Conservation (phyloP, 2,797 vertebrate species). For the Geotrypetes seraphini region DNA sequence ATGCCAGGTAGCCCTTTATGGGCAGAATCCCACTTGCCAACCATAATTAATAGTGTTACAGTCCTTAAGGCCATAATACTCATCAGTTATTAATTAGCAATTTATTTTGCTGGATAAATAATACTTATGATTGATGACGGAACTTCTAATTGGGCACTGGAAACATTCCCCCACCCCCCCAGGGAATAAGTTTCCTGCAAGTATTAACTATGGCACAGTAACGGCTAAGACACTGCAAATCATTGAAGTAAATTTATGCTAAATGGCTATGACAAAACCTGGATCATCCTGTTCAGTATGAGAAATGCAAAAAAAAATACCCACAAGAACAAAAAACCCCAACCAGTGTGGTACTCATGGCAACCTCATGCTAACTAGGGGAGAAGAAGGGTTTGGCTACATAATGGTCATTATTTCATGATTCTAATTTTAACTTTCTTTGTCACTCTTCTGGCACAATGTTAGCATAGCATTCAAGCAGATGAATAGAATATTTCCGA, state of each 20-base stretch:
- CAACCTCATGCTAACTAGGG: constrained; percentile 5
- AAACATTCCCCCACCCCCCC: constrained; percentile 74
- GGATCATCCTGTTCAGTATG: constrained; percentile 24
- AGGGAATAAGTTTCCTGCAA: constrained; percentile 72
- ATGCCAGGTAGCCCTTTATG: constrained; percentile 65
- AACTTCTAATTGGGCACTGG: constrained; percentile 96
- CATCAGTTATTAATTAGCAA: constrained; percentile 99
- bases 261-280: constrained; percentile 40
- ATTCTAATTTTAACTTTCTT: constrained; percentile 3
- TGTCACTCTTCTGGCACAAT: too few species aligned
- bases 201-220: constrained; percentile 73
- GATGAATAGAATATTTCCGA: too few species aligned
- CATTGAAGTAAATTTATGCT: constrained; percentile 39
- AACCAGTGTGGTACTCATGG: constrained; percentile 1
- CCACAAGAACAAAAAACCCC: too few species aligned
- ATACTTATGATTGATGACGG: constrained; percentile 98
- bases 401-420: constrained; percentile 4
- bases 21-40: constrained; percentile 76
- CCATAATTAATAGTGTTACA: constrained; percentile 93
- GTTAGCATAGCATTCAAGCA: too few species aligned
- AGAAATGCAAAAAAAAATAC: constrained; percentile 12
- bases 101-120: constrained; percentile 99
- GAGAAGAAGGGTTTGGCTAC: constrained; percentile 12
- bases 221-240: constrained; percentile 49
- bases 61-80: constrained; percentile 96